A percentile compares a stretch with the other conserved stretches of the same genome.
Evolutionary conservation across 2,888 invertebrate genomes (phyloP).

Genomic region (Athrips mouffetella): DNA sequence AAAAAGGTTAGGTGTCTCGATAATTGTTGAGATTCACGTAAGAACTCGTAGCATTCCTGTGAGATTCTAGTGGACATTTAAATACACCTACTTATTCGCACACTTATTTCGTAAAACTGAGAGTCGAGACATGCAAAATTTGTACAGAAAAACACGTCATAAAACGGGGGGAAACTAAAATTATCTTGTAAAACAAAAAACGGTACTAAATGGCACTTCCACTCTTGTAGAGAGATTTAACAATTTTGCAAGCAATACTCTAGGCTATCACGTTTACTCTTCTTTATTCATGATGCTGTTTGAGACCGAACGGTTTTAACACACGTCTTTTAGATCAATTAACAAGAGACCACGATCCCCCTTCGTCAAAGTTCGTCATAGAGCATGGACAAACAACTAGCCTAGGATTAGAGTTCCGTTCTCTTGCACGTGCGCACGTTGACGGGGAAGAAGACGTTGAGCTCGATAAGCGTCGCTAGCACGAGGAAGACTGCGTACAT

Average conservation of each 20-base stretch:
- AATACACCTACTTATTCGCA: neutral
- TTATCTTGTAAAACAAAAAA: neutral
- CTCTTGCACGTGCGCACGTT: constrained; percentile 91
- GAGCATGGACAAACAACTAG: constrained; percentile 36
- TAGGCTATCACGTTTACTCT: no score
- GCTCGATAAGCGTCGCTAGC: constrained; percentile 92
- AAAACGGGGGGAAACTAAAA: no score
- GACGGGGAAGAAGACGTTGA: constrained; percentile 95
- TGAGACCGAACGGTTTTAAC: neutral
- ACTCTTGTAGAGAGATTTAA: neutral
- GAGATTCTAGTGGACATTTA: neutral
- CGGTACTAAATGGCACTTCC: neutral
- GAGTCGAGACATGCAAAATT: neutral
- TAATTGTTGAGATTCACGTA: neutral
- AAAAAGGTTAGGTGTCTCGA: neutral
- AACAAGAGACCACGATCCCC: constrained; percentile 36
- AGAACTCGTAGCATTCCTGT: neutral
- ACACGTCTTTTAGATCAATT: constrained; percentile 22
- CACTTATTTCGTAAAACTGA: neutral
- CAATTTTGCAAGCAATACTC: neutral
- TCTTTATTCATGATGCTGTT: no score
- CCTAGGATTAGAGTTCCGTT: constrained; percentile 60
- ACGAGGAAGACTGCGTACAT: constrained; percentile 93
- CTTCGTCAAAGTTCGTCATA: constrained; percentile 35
- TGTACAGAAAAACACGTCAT: neutral